Conservation (phyloP, 2,888 invertebrate genomes). For the Macropis europaea region DNA sequence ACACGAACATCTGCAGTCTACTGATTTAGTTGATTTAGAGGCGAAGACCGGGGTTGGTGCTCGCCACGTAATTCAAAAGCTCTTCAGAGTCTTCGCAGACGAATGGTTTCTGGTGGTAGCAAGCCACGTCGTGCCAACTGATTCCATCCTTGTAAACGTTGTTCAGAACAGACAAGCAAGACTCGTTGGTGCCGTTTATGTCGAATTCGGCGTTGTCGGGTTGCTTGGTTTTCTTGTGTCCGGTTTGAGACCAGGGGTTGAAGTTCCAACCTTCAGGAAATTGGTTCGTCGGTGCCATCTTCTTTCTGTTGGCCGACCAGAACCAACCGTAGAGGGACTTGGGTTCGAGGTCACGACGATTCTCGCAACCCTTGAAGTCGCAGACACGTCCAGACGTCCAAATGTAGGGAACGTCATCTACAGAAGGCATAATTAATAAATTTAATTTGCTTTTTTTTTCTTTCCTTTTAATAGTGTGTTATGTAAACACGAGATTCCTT, state of each 20-base stretch:
- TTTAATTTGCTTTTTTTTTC: neutral
- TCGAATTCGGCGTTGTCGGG: constrained; percentile 96
- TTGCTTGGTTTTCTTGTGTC: constrained; percentile 93
- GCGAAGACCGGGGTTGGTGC: constrained; percentile 91
- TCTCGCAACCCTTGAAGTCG: constrained; percentile 96
- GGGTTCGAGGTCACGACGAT: constrained; percentile 91
- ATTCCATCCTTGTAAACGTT: constrained; percentile 97
- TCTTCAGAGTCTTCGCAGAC: constrained; percentile 95
- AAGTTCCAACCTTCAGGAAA: constrained; percentile 87
- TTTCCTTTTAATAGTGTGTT: too few relatives aligned
- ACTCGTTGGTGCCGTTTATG: constrained; percentile 92
- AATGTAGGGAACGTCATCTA: constrained; percentile 94
- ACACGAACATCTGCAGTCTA: too few relatives aligned
- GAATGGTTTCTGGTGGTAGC: constrained; percentile 95
- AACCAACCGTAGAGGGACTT: constrained; percentile 94
- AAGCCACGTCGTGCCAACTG: constrained; percentile 96
- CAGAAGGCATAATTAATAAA: constrained; percentile 32
- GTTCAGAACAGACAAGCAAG: constrained; percentile 92
- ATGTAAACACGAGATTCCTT: constrained; percentile 52
- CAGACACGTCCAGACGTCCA: constrained; percentile 96
- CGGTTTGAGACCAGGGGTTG: constrained; percentile 95
- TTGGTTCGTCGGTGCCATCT: constrained; percentile 90
- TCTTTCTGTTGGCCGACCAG: constrained; percentile 95
- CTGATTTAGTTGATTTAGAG: too few relatives aligned
- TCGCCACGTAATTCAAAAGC: constrained; percentile 90